A percentile compares a stretch with the other conserved stretches of the same genome.
Evolutionary conservation across 2,797 vertebrate genomes (phyloP).

Genomic region (Leucoraja ocellata): DNA sequence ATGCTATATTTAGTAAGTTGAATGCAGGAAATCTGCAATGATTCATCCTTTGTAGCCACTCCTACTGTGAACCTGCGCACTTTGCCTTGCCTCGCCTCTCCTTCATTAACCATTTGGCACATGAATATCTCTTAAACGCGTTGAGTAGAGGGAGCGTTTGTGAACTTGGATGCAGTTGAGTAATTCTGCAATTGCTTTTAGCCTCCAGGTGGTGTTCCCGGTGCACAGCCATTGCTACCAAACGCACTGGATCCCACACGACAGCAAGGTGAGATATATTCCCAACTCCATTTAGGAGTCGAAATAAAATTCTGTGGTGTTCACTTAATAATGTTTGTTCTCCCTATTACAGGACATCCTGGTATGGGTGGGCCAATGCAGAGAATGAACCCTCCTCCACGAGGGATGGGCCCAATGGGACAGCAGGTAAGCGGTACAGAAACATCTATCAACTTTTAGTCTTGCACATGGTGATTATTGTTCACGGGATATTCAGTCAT

Average conservation of each 20-base stretch:
- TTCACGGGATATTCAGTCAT: not conserved
- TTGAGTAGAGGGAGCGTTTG: not conserved
- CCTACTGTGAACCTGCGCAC: no score
- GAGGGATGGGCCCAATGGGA: slow-evolving; percentile 97
- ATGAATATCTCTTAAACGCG: no score
- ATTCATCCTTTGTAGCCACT: no score
- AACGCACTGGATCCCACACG: slow-evolving; percentile 93
- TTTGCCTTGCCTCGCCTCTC: not conserved
- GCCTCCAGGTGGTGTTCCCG: slow-evolving; percentile 90
- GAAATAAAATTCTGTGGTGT: not conserved
- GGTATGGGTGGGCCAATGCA: slow-evolving; percentile 92
- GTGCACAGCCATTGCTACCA: slow-evolving; percentile 92
- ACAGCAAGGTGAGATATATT: slow-evolving; percentile 75
- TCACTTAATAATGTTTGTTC: slow-evolving; percentile 15
- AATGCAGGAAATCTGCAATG: not conserved
- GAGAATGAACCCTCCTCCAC: slow-evolving; percentile 85
- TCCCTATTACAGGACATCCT: slow-evolving; percentile 67
- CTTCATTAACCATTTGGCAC: not conserved
- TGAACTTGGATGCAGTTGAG: not conserved
- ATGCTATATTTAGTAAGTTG: not conserved
- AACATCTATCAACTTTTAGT: not conserved
- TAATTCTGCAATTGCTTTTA: slow-evolving; percentile 46
- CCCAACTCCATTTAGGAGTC: not conserved
- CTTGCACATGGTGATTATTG: not conserved
- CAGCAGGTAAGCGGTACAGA: slow-evolving; percentile 72